A percentile compares a stretch with the other conserved stretches of the same genome.
These are phyloP conservation scores for Ernsta delagoae DNA, from an alignment of 2,888 invertebrate genomes.

Conservation along the genomic window DNA sequence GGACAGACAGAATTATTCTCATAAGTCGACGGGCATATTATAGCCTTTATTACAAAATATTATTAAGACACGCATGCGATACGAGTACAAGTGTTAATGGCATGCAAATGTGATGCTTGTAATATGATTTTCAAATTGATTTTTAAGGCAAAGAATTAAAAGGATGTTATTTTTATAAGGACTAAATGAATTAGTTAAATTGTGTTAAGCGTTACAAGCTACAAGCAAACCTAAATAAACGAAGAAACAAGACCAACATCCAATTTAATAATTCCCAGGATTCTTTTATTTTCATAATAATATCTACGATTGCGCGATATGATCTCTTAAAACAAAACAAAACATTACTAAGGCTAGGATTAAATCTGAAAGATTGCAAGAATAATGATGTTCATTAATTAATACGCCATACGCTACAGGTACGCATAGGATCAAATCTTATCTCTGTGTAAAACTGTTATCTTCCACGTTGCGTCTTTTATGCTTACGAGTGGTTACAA, in stretches of 20 bases:
- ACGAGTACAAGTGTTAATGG: constrained; percentile 11
- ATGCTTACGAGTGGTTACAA: too few species aligned
- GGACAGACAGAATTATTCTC: constrained; percentile 32
- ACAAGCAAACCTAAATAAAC: too few species aligned
- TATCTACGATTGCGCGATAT: too few species aligned
- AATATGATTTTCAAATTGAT: constrained; percentile 11
- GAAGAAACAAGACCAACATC: too few species aligned
- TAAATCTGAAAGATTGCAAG: constrained; percentile 40
- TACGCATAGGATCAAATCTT: constrained; percentile 24
- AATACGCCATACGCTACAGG: constrained; percentile 45
- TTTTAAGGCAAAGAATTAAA: not conserved
- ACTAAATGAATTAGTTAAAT: too few species aligned
- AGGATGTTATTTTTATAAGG: constrained; percentile 4
- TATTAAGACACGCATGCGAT: constrained; percentile 13
- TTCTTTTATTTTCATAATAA: too few species aligned
- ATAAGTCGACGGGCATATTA: constrained; percentile 26
- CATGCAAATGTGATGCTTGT: constrained; percentile 5
- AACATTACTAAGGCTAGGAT: too few species aligned
- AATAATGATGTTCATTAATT: constrained; percentile 62
- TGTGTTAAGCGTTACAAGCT: too few species aligned
- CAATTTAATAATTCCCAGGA: too few species aligned
- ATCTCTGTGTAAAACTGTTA: constrained; percentile 24
- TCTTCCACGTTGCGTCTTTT: constrained; percentile 38
- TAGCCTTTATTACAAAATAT: constrained; percentile 22
- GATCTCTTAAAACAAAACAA: too few species aligned